Evolutionary conservation across 1,140 invertebrate species (phyloP), one percentile per base, ranked within the genome.

Genomic region (Pinna nobilis): DNA sequence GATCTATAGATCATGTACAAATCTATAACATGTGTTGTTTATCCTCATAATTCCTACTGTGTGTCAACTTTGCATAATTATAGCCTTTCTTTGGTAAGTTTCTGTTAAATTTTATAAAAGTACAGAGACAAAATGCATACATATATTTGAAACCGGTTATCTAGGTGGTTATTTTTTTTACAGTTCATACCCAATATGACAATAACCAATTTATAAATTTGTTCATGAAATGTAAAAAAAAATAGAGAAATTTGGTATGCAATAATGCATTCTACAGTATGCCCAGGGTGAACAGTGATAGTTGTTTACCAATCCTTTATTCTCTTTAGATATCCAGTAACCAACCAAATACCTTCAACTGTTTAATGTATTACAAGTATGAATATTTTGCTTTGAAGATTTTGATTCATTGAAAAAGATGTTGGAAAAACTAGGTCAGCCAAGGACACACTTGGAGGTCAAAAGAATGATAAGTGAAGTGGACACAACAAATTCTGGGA

Each of bases 341-440:
- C 1, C 28, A n/a, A 2, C 2, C 51, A 59, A 18, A 0, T 60
- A 3, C 7, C 32, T 55, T 55, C 6, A 11, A 50, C 28, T 41
- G 25, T 4, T 44, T 3, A 64, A n/a, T 28, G 25, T 6, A 9
- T 50, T 28, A 20, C 20, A 13, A 2, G 15, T 25, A 13, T 32
- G 1, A 33, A 7, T 25, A 7, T 72, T 59, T 3, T 63, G n/a
- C 57, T 44, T 20, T 55, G 20, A 2, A 86, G 95, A 96, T 88
- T 86, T 97, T 30, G 92, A 91, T 68, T 96, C 97, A 85, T 88
- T 98, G 37, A 98, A 98, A 87, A 90, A 93, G 15, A 97, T 97
- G 96, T 96, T 97, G 95, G 96, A 98, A 87, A 94, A 95, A 39
- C 89, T 98, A 25, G 95, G 95, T 20, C 95, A 96, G 33, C 95